Evolutionary conservation across 2,797 vertebrate species (phyloP), one percentile per base, ranked within the genome.

Genomic region (Diplodus puntazzo): DNA sequence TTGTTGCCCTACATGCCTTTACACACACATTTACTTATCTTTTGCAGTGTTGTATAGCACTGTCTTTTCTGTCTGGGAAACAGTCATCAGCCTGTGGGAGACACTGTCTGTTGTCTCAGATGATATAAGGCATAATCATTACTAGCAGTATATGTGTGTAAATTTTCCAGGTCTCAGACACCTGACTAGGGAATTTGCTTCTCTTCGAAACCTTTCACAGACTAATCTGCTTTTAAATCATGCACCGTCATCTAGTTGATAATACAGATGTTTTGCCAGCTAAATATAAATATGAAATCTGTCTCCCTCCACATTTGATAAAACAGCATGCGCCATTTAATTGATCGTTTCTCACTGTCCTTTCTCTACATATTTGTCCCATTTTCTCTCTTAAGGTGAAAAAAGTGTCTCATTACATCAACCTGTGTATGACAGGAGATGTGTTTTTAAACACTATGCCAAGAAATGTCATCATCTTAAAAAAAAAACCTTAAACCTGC

Each of bases 1-100:
- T 90, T 92, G 77, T 90, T 92, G 85, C 81, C 88, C 88, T 90
- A 87, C 88, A 90, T 92, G 83, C 79, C 76, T 83, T 75, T 54
- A 74, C 64, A 79, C 77, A 78, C 59, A 84, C 39, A 77, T 90
- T 92, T 89, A 83, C 77, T 81, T 73, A 88, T 86, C 67, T 85
- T 81, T 64, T 25, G 54, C 74, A 43, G 55, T 81, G 68, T 81
- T 83, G 53, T 66, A 4, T 27, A 68, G 60, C 61, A 39, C 58
- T 42, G 62, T 77, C 53, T 75, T 74, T 75, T 80, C 64, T 70
- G 49, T 82, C 74, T 58, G 67, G 65, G 68, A 80, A 71, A 53
- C 20, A 4, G 66, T 80, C 14, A 62, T 62, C 55, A 42, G 34
- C 67, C 74, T 67, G 42, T 81, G 81, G 81, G 68, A 72, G 54